Conservation (phyloP, 2,888 invertebrate genomes). For the Brenthis hecate region DNA sequence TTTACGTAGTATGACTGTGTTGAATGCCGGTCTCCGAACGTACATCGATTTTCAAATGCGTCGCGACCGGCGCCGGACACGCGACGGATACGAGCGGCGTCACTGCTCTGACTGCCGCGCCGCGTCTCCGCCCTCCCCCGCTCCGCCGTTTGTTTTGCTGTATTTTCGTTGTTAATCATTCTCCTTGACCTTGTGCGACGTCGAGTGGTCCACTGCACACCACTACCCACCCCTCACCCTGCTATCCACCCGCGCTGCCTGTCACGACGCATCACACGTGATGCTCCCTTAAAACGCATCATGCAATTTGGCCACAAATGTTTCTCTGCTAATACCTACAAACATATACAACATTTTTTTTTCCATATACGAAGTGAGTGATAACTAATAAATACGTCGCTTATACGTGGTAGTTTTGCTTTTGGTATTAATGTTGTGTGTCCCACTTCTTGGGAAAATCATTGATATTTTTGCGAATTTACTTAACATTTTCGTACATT, state of each 20-base stretch:
- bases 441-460: too few species aligned
- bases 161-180: conserved; percentile 83
- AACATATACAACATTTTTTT: not conserved
- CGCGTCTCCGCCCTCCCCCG: conserved; percentile 72
- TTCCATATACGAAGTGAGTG: too few species aligned
- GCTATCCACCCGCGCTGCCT: conserved; percentile 65
- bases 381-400: too few species aligned
- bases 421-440: too few species aligned
- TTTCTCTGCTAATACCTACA: not conserved
- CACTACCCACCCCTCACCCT: conserved; percentile 76
- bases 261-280: conserved; percentile 74
- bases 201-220: conserved; percentile 82
- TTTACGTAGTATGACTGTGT: conserved; percentile 63
- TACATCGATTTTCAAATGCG: conserved; percentile 79
- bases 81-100: conserved; percentile 75
- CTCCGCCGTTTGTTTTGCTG: conserved; percentile 75
- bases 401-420: too few species aligned
- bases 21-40: conserved; percentile 73
- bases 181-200: conserved; percentile 83
- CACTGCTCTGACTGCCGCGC: conserved; percentile 76
- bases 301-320: conserved; percentile 31
- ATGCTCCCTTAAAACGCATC: conserved; percentile 45
- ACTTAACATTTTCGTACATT: too few species aligned
- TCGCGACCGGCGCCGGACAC: conserved; percentile 70
- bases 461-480: too few species aligned